Evolutionary conservation across 2,888 invertebrate species (phyloP), one percentile per base, ranked within the genome.

Genomic region (Punctoribates punctum): DNA sequence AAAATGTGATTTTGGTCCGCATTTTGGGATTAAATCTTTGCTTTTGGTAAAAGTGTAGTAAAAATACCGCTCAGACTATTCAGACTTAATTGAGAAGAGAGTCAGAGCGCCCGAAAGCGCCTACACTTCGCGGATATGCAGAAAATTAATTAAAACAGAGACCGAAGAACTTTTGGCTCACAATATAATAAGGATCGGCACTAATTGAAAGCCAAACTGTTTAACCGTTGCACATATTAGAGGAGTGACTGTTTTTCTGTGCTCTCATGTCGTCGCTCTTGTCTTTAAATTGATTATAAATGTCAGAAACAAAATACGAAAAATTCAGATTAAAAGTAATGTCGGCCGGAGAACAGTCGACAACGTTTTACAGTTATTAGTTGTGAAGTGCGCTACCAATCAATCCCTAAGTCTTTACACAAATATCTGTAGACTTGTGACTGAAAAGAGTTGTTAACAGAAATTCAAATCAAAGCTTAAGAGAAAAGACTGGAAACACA

Each of bases 101-200:
- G n/a, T n/a, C 29, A 60, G 60, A 60, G 60, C 57, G n/a, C 60
- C 60, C 20, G 60, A 38, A 67, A 42, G 42, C 42, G 13, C 65
- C 34, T 42, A 27, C n/a, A 65, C 34, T 67, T 42, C 67, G 67
- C 67, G 67, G 67, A 67, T 67, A 42, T 42, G 1, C 13, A 42
- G 42, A 13, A 67, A 67, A 67, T 67, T 67, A 67, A 67, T 67
- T 67, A 67, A 67, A 67, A 67, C 34, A 38, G n/a, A 38, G 42
- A 67, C 67, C 67, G 29, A 60, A 60, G 29, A 60, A 27, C 23
- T 60, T 60, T 60, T 27, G 42, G 15, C 29, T 60, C 11, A 60
- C 13, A 42, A 60, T 60, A 17, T 65, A 38, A 67, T 67, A 67
- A 38, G 67, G 27, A 67, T 38, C 20, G 67, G 20, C 67, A 42